Evolutionary conservation across 2,888 invertebrate species (phyloP), one percentile per base, ranked within the genome.

Genomic region (Harmothoe impar): DNA sequence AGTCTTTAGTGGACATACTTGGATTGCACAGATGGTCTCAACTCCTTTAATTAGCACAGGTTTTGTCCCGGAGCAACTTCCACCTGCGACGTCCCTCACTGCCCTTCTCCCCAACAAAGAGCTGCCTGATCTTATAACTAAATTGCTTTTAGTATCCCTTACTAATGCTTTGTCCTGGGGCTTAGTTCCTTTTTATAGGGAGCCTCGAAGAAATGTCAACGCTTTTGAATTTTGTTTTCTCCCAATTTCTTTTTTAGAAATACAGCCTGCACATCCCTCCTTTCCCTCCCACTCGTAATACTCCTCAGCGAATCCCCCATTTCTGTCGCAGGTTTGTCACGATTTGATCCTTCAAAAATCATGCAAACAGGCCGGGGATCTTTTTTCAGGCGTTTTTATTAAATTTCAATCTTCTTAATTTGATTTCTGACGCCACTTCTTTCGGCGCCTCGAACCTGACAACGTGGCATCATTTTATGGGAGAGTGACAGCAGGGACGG

Each of bases 401-500:
- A 81, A 43, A 81, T 81, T 81, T 81, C 81, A 81, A 81, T 81
- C 81, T 33, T 81, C 81, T 81, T 81, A 81, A 81, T 81, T 81
- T 81, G 81, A 81, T 81, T 81, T 81, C 81, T 81, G 81, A 81
- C 81, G 43, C 81, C 43, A 35, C 43, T 81, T 33, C 43, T 81
- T 81, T 81, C 31, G 5, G 81, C 77, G 17, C 81, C 31, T 77
- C n/a, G 81, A 33, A n/a, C 20, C n/a, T 81, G 81, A 81, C 81
- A 81, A 72, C n/a, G 20, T 15, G 81, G 43, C 35, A 33, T 20
- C 35, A 3, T 43, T 81, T 81, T 81, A 81, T 77, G 81, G 81
- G 81, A 33, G 81, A 81, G 5, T 77, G 77, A 77, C 77, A 77
- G 77, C 31, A 25, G 77, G 17, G 77, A 77, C 17, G 77, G 31